Percentiles rank a stretch among this genome's conserved stretches.
These are phyloP conservation scores for Clarias pachynema DNA, from an alignment of 2,797 vertebrate genomes.

Conservation along the genomic window DNA sequence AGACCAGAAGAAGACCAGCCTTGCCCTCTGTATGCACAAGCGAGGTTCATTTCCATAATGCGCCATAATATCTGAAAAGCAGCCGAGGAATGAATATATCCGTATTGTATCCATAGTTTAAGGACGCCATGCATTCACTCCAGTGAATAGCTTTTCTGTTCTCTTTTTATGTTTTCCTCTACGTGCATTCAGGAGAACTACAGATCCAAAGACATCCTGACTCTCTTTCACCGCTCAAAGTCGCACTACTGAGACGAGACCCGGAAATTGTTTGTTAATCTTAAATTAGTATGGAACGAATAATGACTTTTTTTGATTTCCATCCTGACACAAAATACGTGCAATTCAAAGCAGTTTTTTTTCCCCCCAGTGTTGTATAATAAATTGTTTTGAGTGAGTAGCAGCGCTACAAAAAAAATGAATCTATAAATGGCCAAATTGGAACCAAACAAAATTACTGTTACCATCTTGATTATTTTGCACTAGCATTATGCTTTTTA, in stretches of 20 bases:
- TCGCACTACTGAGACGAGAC: background rate
- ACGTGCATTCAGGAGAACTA: background rate
- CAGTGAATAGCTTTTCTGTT: background rate
- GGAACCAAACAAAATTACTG: background rate
- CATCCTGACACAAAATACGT: background rate
- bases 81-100: background rate
- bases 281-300: background rate
- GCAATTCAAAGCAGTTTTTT: background rate
- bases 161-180: background rate
- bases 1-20: constrained; percentile 4
- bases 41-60: background rate
- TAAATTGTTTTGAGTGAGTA: background rate
- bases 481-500: background rate
- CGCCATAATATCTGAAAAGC: background rate
- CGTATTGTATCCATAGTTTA: background rate
- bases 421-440: background rate
- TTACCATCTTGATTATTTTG: background rate
- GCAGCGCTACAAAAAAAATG: background rate
- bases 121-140: background rate
- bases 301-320: background rate
- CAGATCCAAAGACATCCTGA: background rate
- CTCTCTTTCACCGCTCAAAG: background rate
- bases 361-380: background rate
- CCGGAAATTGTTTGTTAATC: background rate
- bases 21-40: background rate